Evolutionary conservation across 2,888 invertebrate genomes (phyloP), one percentile per base, ranked within the genome.

Genomic region (Orthonychiurus folsomi): DNA sequence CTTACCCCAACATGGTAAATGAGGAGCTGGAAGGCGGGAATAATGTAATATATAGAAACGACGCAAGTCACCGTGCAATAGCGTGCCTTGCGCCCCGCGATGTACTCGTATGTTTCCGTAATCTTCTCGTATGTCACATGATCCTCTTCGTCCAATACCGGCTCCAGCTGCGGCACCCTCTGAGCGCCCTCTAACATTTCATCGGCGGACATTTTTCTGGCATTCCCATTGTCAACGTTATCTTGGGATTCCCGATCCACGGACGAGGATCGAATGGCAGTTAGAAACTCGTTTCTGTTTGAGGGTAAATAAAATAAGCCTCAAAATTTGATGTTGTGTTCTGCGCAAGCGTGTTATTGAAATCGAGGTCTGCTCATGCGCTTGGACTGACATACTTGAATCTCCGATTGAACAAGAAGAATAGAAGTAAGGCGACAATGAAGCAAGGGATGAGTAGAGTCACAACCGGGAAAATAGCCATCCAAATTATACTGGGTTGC

Each of bases 11-110:
- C 25, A 28, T 59, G 59, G 59, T 59, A 59, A 25, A 37, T 28
- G 47, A 59, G 48, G 24, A 59, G 28, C 20, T 59, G 59, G 50
- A 37, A 59, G 48, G 28, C 59, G n/a, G 59, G 59, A 24, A 59
- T 59, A 9, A 59, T 50, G 59, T 59, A 59, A 20, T 28, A 59
- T 2, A 50, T 50, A 25, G 59, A 59, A 3, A 59, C 50, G 20
- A 59, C 26, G 21, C 48, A 20, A 5, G 59, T 59, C 20, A 47
- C 48, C 2, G 59, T 21, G 26, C 59, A 59, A 25, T 59, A 59
- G 3, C 59, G 5, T 37, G 37, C 37, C 15, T 37, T 37, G 5
- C 37, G 37, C 15, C 37, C 37, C 5, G 24, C 52, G n/a, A 52
- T 23, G 52, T 52, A 9, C 52, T 52, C 21, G n/a, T 52, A 52